Conservation (phyloP, 2,797 vertebrate genomes). For the Oreonectes daqikongensis region DNA sequence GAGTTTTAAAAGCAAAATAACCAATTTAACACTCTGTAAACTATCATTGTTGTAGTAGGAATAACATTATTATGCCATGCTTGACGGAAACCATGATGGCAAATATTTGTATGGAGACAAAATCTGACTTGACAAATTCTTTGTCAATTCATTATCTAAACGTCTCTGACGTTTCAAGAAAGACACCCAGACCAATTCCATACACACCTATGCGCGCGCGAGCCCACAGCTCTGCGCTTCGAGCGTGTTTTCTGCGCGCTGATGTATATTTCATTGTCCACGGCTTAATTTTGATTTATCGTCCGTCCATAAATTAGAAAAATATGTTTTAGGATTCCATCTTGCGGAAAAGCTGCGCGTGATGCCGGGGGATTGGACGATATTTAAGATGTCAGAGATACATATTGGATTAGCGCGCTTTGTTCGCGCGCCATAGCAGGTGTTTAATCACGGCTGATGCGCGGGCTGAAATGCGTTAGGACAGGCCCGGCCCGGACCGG, state of each 20-base stretch:
- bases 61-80: neutral
- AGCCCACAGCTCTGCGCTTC: conserved; percentile 55
- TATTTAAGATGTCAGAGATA: conserved; percentile 70
- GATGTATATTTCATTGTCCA: conserved; percentile 98
- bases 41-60: neutral
- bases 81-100: neutral
- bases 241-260: conserved; percentile 94
- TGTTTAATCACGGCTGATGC: conserved; percentile 99
- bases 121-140: neutral
- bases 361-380: conserved; percentile 97
- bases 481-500: conserved; percentile 88
- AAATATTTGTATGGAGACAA: neutral
- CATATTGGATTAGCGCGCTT: conserved; percentile 99
- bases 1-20: too few species aligned
- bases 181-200: neutral
- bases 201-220: conserved; percentile 10
- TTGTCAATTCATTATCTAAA: neutral
- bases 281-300: conserved; percentile 99
- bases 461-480: conserved; percentile 98
- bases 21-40: neutral
- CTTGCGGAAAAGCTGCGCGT: conserved; percentile 92
- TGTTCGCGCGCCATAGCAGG: conserved; percentile 99
- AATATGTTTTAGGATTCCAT: conserved; percentile 99
- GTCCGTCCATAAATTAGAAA: conserved; percentile 99
- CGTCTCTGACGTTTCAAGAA: neutral